These are phyloP conservation scores for Ganaspis sp. DNA, from an alignment of 1,140 invertebrate genomes.

Conservation along the genomic window DNA sequence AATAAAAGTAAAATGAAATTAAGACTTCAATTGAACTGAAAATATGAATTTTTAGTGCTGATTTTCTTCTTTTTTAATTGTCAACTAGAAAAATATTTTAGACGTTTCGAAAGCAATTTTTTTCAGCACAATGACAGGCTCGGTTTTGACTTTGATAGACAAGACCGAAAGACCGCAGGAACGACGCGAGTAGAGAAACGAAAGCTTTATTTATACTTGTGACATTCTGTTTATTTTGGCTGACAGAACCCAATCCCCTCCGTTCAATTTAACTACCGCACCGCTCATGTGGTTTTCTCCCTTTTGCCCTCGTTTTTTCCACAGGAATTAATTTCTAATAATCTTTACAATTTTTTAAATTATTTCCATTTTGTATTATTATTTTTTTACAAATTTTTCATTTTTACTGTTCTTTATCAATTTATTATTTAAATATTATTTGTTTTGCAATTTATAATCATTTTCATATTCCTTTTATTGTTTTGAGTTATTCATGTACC, in stretches of 20 bases:
- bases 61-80: neutral
- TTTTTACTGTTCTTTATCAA: neutral
- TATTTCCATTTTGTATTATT: no score
- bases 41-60: no score
- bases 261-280: constrained; percentile 51
- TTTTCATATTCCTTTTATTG: no score
- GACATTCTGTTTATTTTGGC: constrained; percentile 74
- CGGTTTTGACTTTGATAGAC: constrained; percentile 58
- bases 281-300: constrained; percentile 48
- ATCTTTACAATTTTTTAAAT: no score
- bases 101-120: neutral
- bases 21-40: neutral
- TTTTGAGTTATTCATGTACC: no score
- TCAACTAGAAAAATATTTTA: no score
- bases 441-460: no score
- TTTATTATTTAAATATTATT: constrained; percentile 3
- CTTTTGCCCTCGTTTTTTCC: neutral
- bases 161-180: constrained; percentile 58
- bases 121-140: constrained; percentile 5
- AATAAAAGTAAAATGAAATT: no score
- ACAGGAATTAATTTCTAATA: neutral
- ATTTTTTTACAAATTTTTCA: neutral
- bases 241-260: constrained; percentile 55
- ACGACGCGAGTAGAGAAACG: constrained; percentile 43
- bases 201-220: constrained; percentile 72